These are phyloP conservation scores for Polymixis lichenea DNA, from an alignment of 2,888 invertebrate species.

Conservation along the genomic window DNA sequence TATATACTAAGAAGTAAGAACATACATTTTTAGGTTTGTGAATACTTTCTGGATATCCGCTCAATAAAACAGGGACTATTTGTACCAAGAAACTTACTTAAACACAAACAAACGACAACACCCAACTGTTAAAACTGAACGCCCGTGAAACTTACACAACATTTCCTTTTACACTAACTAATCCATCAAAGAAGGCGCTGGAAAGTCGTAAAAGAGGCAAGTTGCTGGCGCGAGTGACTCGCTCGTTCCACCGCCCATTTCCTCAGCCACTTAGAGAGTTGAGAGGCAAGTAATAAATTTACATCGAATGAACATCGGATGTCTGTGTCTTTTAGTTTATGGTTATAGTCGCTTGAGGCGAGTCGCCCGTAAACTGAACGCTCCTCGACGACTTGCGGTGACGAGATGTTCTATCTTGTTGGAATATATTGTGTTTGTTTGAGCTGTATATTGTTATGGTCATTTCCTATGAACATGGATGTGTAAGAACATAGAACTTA, in stretches of 20 bases:
- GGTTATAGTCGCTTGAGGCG: slow-evolving; percentile 54
- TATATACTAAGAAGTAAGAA: neutral
- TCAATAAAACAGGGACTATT: slow-evolving; percentile 37
- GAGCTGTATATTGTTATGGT: neutral
- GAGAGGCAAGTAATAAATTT: slow-evolving; percentile 62
- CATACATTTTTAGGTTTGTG: slow-evolving; percentile 6
- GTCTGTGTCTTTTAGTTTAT: slow-evolving; percentile 65
- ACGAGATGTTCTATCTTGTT: slow-evolving; percentile 14
- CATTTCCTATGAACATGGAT: neutral
- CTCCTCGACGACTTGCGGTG: slow-evolving; percentile 16
- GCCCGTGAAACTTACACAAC: slow-evolving; percentile 45
- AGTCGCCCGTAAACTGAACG: slow-evolving; percentile 26
- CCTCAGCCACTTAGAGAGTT: slow-evolving; percentile 55
- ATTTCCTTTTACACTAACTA: slow-evolving; percentile 56
- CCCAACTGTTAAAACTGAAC: slow-evolving; percentile 45
- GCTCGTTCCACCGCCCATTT: slow-evolving; percentile 49
- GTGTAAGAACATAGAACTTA: neutral
- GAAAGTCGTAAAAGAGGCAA: slow-evolving; percentile 45
- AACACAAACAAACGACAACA: slow-evolving; percentile 31
- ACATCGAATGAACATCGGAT: slow-evolving; percentile 63
- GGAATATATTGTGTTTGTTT: slow-evolving; percentile 5
- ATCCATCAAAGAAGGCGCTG: slow-evolving; percentile 51
- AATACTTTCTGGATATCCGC: slow-evolving; percentile 45
- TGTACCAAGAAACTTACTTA: slow-evolving; percentile 36
- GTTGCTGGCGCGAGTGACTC: slow-evolving; percentile 54